Conservation (phyloP, 2,888 invertebrate species). For the Galerucella nymphaeae region DNA sequence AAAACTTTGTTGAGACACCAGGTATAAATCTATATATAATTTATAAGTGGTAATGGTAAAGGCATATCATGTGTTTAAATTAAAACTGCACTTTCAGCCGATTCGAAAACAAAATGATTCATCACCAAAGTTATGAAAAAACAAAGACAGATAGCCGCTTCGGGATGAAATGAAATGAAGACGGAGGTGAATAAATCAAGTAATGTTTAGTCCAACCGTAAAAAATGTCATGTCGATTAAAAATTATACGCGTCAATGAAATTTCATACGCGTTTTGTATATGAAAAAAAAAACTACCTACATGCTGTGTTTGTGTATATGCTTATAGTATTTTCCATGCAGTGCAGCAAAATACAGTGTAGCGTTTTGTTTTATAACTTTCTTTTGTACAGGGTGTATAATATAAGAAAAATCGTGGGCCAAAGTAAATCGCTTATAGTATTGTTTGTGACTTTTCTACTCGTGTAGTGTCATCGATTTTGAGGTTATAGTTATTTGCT, state of each 20-base stretch:
- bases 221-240: conserved; percentile 16
- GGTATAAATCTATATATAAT: no score
- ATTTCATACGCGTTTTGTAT: background rate
- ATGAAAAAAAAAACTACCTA: background rate
- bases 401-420: no score
- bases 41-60: background rate
- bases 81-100: background rate
- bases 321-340: background rate
- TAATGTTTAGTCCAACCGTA: conserved; percentile 6
- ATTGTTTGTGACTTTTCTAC: no score
- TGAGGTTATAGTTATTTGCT: no score
- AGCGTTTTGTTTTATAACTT: no score
- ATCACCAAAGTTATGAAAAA: background rate
- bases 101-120: background rate
- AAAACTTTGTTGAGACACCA: no score
- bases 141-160: background rate
- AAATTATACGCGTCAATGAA: conserved; percentile 8
- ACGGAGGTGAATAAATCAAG: conserved; percentile 9
- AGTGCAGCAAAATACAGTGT: background rate
- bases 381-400: no score
- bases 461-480: no score
- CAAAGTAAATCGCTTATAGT: no score
- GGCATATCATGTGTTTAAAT: background rate
- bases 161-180: background rate
- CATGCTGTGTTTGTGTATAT: background rate